Conservation (phyloP, 1,140 invertebrate species). For the Cheumatopsyche charites region DNA sequence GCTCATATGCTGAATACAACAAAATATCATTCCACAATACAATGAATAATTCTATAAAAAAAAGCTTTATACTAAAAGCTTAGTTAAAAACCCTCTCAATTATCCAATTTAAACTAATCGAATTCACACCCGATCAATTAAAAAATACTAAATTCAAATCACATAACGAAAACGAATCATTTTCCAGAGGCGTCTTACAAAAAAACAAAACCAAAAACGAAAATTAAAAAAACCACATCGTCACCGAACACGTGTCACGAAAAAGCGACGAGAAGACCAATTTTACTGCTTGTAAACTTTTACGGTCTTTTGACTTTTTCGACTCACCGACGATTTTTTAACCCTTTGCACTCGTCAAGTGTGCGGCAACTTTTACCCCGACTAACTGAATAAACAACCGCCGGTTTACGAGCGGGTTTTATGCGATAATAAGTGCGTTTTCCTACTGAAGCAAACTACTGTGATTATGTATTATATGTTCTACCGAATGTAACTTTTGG, state of each 20-base stretch:
- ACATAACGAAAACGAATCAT: no score
- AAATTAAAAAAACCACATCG: background rate
- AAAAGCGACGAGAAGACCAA: background rate
- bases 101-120: no score
- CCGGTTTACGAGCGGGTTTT: conserved; percentile 22
- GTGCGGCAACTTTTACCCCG: background rate
- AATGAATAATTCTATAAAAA: no score
- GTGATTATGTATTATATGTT: no score
- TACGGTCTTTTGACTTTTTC: background rate
- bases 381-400: conserved; percentile 9
- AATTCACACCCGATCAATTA: no score
- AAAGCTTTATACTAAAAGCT: no score
- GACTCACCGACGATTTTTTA: background rate
- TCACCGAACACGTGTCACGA: background rate
- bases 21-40: no score
- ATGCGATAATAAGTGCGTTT: conserved; percentile 27
- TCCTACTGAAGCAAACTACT: background rate
- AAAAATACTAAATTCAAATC: no score
- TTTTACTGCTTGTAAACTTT: conserved; percentile 13
- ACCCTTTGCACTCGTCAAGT: background rate
- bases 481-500: conserved; percentile 7
- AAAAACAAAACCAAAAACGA: background rate
- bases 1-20: no score
- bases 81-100: no score
- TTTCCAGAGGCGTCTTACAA: no score